Base-by-base conservation (phyloP, 2,797 vertebrate genomes). In the Poecilia wingei region DNA sequence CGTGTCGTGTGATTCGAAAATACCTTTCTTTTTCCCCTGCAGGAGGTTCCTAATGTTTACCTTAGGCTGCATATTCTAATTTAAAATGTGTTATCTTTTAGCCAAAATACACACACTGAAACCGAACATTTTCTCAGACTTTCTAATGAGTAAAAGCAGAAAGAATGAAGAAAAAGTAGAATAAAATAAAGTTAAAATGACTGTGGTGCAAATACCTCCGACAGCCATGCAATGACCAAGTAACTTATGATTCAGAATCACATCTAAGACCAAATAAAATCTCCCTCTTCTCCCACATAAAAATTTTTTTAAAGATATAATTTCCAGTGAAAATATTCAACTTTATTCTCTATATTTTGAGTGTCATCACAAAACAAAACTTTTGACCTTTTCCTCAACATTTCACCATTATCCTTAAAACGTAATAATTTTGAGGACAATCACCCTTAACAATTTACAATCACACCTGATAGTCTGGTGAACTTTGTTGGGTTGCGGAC, bases 11-110 rank as follows among this genome's bases (percentile, higher is more conserved):
- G 74, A 73, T 76, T 53, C 49, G 55, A 51, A 59, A 69, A 28
- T 33, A 84, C 43, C 71, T 77, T 33, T 53, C 81, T 80, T n/a
- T 47, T 10, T 1, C 3, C 33, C 6, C 22, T 2, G 18, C 18
- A 7, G 49, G 18, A 51, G 20, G 6, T 51, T 22, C 10, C 4
- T 41, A 12, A 41, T 68, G 64, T 68, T 41, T 70, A 45, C 6
- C 69, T 76, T 73, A 46, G 75, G 69, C 66, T 61, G 66, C 47
- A n/a, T 74, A 41, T 47, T 66, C 78, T 59, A 6, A 84, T 74
- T 33, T 76, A 31, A 66, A 68, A 68, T 6, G 20, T 68, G 64
- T 13, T 25, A 36, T 4, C 5, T 39, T 13, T 22, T 8, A 3
- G 39, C 18, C 31, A 4, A 69, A n/a, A 28, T 45, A 7, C 22